A percentile compares a stretch with the other conserved stretches of the same genome.
These are phyloP conservation scores for Phalacrocorax brasilianus DNA, from an alignment of 2,113 vertebrate genomes.

Conservation along the genomic window DNA sequence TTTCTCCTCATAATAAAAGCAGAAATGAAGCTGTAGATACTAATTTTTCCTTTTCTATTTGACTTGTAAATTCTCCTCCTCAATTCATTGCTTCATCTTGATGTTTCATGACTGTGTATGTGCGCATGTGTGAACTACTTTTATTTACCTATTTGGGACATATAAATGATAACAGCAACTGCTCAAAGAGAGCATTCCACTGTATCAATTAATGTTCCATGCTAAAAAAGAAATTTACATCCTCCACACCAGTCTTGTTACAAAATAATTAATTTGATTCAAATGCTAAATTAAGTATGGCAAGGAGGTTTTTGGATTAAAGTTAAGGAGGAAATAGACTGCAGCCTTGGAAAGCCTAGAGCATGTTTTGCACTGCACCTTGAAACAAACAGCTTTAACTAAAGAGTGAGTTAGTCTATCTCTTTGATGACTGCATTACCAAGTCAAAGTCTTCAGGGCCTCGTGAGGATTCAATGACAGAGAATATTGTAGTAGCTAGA, in stretches of 20 bases:
- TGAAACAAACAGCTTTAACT: slow-evolving; percentile 77
- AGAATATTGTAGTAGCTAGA: slow-evolving; percentile 77
- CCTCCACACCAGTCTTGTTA: slow-evolving; percentile 45
- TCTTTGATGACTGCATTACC: slow-evolving; percentile 76
- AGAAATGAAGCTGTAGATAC: neutral
- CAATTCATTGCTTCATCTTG: neutral
- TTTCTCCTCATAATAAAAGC: neutral
- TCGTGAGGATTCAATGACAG: slow-evolving; percentile 71
- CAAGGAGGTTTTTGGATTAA: slow-evolving; percentile 63
- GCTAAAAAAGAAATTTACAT: slow-evolving; percentile 57
- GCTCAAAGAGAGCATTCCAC: slow-evolving; percentile 22
- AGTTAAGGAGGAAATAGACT: slow-evolving; percentile 40
- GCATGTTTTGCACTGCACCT: slow-evolving; percentile 71
- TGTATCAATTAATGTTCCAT: slow-evolving; percentile 43
- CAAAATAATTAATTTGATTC: slow-evolving; percentile 76
- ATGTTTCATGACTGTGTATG: neutral
- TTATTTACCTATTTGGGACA: neutral
- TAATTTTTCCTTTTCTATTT: neutral
- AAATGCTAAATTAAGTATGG: slow-evolving; percentile 70
- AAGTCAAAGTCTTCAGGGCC: slow-evolving; percentile 72
- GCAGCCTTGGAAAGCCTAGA: slow-evolving; percentile 64
- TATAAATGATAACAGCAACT: slow-evolving; percentile 11
- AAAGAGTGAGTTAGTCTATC: slow-evolving; percentile 68
- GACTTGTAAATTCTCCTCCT: neutral
- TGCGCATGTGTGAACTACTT: neutral